Base-by-base conservation (phyloP, 1,140 invertebrate species). In the Geopemphigus sp. region DNA sequence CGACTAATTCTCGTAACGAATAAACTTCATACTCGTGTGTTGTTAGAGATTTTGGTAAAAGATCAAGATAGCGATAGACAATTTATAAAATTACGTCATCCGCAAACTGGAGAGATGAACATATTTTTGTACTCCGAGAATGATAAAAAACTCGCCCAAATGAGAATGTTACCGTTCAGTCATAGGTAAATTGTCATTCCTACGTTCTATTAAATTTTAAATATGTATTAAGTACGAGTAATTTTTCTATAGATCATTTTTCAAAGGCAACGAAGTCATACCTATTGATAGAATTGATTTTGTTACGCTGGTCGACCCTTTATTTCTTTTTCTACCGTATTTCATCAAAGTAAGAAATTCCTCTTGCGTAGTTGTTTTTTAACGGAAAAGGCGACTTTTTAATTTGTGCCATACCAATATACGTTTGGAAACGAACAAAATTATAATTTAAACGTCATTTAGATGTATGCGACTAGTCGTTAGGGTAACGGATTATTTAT, bases 31-130 rank as follows among this genome's bases (percentile, higher is more conserved):
- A 1, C 39, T 17, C 5, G 12, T 24, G 0, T 61, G 8, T 63
- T 50, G 4, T 47, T 63, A 78, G 74, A 78, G 45, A n/a, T 17
- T 61, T 78, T 78, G 50, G 19, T 17, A 19, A 78, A 50, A 0
- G 22, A 61, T 50, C 19, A 78, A 63, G 47, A 12, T 61, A 8
- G 0, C 22, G 24, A 47, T 47, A 22, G 6, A 1, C 17, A 29
- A 29, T 78, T 78, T n/a, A 50, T 78, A 56, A 47, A 78, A 61
- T 10, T 78, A 26, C 54, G 74, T 17, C 74, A 78, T 78, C 74
- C 74, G 11, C 74, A 63, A 78, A 78, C 57, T 47, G 24, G 22
- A 5, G 57, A 78, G 8, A 47, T 78, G 6, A 32, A 22, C 8
- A 29, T 61, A 14, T 78, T 63, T 29, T 0, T 78, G 22, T 78